Percentiles rank a stretch among this genome's conserved stretches.
Evolutionary conservation across 2,888 invertebrate species (phyloP).

Genomic region (Drosophila nr. fundita): DNA sequence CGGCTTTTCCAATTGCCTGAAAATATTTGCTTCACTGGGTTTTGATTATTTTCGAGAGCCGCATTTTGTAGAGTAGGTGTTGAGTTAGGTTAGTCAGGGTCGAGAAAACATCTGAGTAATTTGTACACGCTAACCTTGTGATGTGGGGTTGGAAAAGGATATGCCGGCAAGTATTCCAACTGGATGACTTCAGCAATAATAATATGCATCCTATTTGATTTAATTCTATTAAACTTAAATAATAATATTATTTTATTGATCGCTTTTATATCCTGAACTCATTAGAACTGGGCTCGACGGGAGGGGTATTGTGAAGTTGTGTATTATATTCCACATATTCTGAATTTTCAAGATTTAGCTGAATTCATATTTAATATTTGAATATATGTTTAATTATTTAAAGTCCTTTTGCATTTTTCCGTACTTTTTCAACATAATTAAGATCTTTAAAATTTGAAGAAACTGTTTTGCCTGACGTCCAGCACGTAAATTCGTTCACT

Average conservation of each 20-base stretch:
- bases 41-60: conserved; percentile 2
- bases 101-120: neutral
- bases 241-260: no score
- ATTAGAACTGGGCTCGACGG: no score
- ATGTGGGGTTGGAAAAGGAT: neutral
- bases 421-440: neutral
- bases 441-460: neutral
- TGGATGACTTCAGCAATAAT: neutral
- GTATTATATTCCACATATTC: no score
- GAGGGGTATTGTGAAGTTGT: no score
- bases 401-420: neutral
- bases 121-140: neutral
- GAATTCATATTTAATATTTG: no score
- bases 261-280: no score
- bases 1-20: conserved; percentile 14
- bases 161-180: neutral
- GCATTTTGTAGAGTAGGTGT: neutral
- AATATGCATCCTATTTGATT: neutral
- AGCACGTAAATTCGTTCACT: neutral
- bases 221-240: no score
- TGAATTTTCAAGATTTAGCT: no score
- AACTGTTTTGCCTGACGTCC: neutral
- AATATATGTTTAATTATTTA: neutral
- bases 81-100: conserved; percentile 1
- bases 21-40: conserved; percentile 7